Evolutionary conservation across 2,888 invertebrate species (phyloP), one percentile per base, ranked within the genome.

Genomic region (Caenorhabditis drosophilae): DNA sequence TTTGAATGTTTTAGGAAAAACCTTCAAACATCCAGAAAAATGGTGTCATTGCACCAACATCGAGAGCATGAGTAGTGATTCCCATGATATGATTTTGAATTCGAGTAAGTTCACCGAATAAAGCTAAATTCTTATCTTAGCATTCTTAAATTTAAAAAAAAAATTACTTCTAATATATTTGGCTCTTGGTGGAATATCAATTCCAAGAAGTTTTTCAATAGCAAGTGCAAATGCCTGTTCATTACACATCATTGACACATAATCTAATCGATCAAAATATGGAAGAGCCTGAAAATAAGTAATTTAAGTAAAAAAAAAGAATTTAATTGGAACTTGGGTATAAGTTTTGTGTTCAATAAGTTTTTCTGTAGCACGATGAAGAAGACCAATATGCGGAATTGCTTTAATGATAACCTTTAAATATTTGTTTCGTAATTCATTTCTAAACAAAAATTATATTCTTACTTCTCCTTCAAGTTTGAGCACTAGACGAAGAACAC

Each of bases 181-280:
- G 0, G 95, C 97, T 51, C 98, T 87, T 0, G 91, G 69, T 0
- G 84, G 84, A 45, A 84, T 76, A 51, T 84, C 81, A 48, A 84
- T 84, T 80, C 96, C 96, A 0, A 98, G 87, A 1, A 98, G 87
- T 81, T 96, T 97, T 84, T 98, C 98, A 0, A 97, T 90, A 0
- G 97, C 97, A 61, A 98, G 84, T 1, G 94, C 92, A 85, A 91
- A 98, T 82, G 92, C 92, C 82, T 98, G 96, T 84, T 98, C 97
- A 84, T 97, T 98, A 85, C 92, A 93, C 97, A 98, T 97, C 96
- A 97, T 97, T 0, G 96, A 96, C 0, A 96, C 95, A 83, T 98
- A 98, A 86, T 98, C 97, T 40, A 82, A 75, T 20, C 82, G 90
- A 86, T 98, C 97, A 84, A 98, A 96, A 86, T 98, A 98, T 0